Conservation (phyloP, 2,888 invertebrate genomes). For the Omphaloscelis lunosa region DNA sequence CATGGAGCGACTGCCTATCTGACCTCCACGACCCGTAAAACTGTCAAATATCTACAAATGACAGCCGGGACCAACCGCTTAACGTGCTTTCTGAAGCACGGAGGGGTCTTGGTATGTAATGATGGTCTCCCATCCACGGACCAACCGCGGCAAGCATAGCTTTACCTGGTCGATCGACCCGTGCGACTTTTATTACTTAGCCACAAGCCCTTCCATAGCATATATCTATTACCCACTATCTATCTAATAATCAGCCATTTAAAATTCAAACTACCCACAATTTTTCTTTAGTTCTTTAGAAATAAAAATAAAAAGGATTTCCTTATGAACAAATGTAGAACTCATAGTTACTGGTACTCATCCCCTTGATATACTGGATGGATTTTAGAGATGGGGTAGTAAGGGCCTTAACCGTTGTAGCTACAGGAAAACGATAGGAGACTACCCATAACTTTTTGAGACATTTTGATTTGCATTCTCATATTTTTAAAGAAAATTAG, state of each 20-base stretch:
- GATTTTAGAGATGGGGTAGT: neutral
- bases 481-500: neutral
- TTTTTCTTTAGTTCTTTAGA: slow-evolving; percentile 12
- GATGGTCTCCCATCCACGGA: no score
- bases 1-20: no score
- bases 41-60: no score
- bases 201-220: no score
- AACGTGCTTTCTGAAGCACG: no score
- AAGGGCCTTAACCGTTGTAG: neutral
- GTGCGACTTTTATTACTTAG: no score
- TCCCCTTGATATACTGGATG: neutral
- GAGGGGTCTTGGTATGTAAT: no score
- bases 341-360: neutral
- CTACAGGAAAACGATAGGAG: neutral
- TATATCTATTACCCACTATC: neutral
- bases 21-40: no score
- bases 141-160: no score
- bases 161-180: no score
- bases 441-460: neutral
- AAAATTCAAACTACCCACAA: slow-evolving; percentile 23
- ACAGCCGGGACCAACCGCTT: no score
- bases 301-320: neutral
- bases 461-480: neutral
- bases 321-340: neutral
- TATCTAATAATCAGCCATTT: neutral